Base-by-base conservation (phyloP, 35 echinoderm and acorn worm species). In the Anneissia japonica region DNA sequence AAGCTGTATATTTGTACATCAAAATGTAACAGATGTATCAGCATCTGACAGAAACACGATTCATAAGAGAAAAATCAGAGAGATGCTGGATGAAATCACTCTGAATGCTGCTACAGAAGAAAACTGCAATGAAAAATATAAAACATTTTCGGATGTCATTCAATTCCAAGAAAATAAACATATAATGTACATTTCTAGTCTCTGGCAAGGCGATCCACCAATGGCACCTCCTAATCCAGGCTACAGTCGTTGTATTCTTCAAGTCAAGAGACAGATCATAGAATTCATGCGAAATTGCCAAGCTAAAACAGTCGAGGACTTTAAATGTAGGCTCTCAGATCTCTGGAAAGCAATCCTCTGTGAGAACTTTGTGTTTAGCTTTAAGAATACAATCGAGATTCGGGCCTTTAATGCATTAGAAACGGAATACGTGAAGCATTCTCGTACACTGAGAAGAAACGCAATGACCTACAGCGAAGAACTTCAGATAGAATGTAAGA, bases 301-400 rank as follows among this genome's bases (percentile, higher is more conserved):
- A 81, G 29, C 80, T 29, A 80, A 88, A 76, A 17, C 41, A 36
- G 38, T 23, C 17, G 12, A 9, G 21, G 19, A 45, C 31, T 88
- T 88, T 64, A 29, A 72, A 81, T 12, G 56, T 76, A 4, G 40
- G 34, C 37, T 88, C 19, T 31, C 0, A 21, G 86, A 88, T 88
- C 76, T 88, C 31, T 88, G 86, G 86, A 46, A 81, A 0, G 86
- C 76, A 39, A 31, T 88, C 3, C 72, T 82, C 21, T 32, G 28
- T 30, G 73, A 89, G 82, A 72, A 89, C 75, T 89, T 89, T 31
- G 87, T 89, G 0, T 89, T 89, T 23, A 73, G 77, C 45, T 80
- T 80, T 28, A 76, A 88, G 77, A 88, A 88, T 32, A 56, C 39
- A 34, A 37, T 88, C 10, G 46, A 83, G 23, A 75, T n/a, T 75